Percentiles rank a stretch among this genome's conserved stretches.
Conservation (phyloP, 2,888 invertebrate species). For the Caenorhabditis becei region DNA sequence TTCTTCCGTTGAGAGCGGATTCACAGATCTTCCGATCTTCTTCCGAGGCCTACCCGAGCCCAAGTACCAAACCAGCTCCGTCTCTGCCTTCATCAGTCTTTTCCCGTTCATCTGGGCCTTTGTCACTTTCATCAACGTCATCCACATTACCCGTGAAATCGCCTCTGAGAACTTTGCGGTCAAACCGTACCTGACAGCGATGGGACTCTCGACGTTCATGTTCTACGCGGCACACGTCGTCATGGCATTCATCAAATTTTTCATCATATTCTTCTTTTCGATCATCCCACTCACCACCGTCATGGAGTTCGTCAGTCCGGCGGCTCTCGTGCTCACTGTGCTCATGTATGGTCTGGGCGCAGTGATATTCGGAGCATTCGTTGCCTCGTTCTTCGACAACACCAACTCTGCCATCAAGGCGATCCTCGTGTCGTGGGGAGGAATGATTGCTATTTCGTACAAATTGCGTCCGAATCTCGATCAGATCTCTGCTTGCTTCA, state of each 20-base stretch:
- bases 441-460: constrained; percentile 44
- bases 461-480: constrained; percentile 53
- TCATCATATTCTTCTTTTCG: constrained; percentile 69
- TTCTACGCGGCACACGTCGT: constrained; percentile 77
- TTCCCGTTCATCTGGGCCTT: constrained; percentile 73
- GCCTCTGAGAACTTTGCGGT: constrained; percentile 76
- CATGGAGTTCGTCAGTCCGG: constrained; percentile 63
- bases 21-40: constrained; percentile 17
- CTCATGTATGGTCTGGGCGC: constrained; percentile 68
- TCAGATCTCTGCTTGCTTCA: constrained; percentile 49
- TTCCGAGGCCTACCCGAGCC: constrained; percentile 64
- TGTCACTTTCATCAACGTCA: constrained; percentile 70
- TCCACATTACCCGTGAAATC: constrained; percentile 77
- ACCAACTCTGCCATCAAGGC: constrained; percentile 68
- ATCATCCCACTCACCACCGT: constrained; percentile 62
- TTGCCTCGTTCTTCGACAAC: constrained; percentile 65
- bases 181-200: constrained; percentile 77
- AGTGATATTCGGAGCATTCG: constrained; percentile 64
- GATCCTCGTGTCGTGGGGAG: constrained; percentile 59
- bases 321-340: constrained; percentile 61
- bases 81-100: constrained; percentile 56
- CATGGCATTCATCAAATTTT: constrained; percentile 73
- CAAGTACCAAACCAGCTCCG: constrained; percentile 46
- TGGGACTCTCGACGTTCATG: constrained; percentile 76
- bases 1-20: constrained; percentile 1